These are phyloP conservation scores for Alcis repandata DNA, from an alignment of 2,888 invertebrate genomes.

Conservation along the genomic window DNA sequence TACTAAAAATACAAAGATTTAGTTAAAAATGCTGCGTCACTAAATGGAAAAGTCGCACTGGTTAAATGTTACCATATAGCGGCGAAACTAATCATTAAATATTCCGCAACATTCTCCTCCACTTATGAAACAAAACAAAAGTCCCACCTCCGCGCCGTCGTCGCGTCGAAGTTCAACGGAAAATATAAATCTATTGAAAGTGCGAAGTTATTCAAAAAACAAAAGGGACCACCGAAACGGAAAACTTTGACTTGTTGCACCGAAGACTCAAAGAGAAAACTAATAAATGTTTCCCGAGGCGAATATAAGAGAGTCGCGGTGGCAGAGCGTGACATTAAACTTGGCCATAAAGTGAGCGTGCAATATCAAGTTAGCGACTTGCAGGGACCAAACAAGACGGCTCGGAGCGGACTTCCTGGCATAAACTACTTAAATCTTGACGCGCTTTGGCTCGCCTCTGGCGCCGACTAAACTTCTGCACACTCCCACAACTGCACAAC, in stretches of 20 bases:
- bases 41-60: background rate
- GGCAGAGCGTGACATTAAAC: constrained; percentile 73
- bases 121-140: constrained; percentile 39
- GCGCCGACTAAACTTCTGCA: constrained; percentile 58
- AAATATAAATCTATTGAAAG: constrained; percentile 50
- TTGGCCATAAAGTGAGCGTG: constrained; percentile 81
- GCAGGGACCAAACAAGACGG: constrained; percentile 73
- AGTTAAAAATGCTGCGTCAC: no score
- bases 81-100: constrained; percentile 10
- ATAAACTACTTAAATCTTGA: constrained; percentile 84
- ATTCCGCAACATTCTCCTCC: constrained; percentile 26
- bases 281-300: constrained; percentile 76
- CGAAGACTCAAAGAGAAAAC: constrained; percentile 58
- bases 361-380: constrained; percentile 82
- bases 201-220: constrained; percentile 60
- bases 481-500: constrained; percentile 44
- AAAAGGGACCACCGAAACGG: constrained; percentile 62
- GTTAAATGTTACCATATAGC: background rate
- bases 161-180: constrained; percentile 34
- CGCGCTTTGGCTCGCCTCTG: constrained; percentile 63
- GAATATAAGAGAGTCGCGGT: constrained; percentile 61
- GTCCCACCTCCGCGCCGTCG: constrained; percentile 20
- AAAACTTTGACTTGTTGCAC: constrained; percentile 76
- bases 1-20: no score
- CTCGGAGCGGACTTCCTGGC: constrained; percentile 68